Conservation (phyloP, 2,888 invertebrate species). For the Pachydiplax longipennis region DNA sequence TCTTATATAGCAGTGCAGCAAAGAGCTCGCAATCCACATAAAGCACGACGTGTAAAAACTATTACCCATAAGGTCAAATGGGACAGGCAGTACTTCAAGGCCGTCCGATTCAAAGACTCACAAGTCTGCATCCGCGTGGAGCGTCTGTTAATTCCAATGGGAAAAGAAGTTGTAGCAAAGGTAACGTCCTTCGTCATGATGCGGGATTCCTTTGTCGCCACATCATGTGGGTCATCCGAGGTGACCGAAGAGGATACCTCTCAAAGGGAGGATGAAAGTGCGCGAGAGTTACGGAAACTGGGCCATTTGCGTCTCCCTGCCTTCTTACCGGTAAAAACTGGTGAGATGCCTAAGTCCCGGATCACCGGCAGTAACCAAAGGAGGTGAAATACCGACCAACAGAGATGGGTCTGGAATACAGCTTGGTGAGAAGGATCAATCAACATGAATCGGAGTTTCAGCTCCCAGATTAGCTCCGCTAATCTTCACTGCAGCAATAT, state of each 20-base stretch:
- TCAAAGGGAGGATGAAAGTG: not conserved
- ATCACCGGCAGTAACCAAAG: no score
- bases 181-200: not conserved
- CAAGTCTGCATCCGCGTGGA: not conserved
- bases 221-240: not conserved
- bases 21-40: slow-evolving; percentile 17
- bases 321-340: not conserved
- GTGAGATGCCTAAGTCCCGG: not conserved
- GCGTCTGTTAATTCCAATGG: not conserved
- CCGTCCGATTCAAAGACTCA: not conserved
- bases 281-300: not conserved
- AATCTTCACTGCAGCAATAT: no score
- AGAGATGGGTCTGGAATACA: no score
- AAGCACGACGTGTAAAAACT: not conserved
- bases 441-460: no score
- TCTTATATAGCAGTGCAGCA: not conserved
- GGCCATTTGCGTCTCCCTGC: not conserved
- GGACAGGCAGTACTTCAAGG: not conserved
- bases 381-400: no score
- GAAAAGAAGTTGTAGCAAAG: not conserved
- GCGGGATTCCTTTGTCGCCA: not conserved
- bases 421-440: no score
- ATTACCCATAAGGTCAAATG: not conserved
- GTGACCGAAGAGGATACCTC: not conserved
- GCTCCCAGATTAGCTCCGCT: no score